Evolutionary conservation across 2,797 vertebrate species (phyloP).

Genomic region (Anisognathus igniventris): DNA sequence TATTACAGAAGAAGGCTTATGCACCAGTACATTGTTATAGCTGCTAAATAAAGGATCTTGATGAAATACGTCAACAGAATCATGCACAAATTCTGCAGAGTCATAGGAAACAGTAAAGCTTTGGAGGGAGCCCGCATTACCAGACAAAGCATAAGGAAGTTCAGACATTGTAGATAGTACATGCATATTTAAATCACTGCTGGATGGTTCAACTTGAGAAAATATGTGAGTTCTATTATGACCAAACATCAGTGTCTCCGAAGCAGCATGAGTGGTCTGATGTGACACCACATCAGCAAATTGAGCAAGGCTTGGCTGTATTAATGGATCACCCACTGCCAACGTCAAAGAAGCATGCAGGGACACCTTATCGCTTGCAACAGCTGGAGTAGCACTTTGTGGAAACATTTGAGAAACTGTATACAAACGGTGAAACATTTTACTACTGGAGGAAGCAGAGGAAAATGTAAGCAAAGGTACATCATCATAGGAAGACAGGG

Average conservation of each 20-base stretch:
- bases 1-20: slow-evolving; percentile 71
- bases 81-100: slow-evolving; percentile 64
- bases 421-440: slow-evolving; percentile 73
- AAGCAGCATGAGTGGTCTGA: slow-evolving; percentile 75
- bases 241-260: slow-evolving; percentile 78
- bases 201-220: slow-evolving; percentile 75
- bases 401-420: slow-evolving; percentile 75
- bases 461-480: slow-evolving; percentile 81
- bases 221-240: slow-evolving; percentile 75
- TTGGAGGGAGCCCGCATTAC: slow-evolving; percentile 75
- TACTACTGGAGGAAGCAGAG: slow-evolving; percentile 80
- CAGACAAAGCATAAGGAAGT: slow-evolving; percentile 73
- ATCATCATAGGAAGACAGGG: slow-evolving; percentile 81
- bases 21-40: slow-evolving; percentile 60
- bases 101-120: slow-evolving; percentile 73
- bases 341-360: slow-evolving; percentile 78
- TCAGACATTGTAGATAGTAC: slow-evolving; percentile 74
- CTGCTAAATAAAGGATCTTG: slow-evolving; percentile 71
- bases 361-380: slow-evolving; percentile 76
- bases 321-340: slow-evolving; percentile 73
- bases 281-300: slow-evolving; percentile 76
- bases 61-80: slow-evolving; percentile 69
- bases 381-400: slow-evolving; percentile 74
- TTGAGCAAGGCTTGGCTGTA: slow-evolving; percentile 76
- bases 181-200: slow-evolving; percentile 81